Percentiles rank a stretch among this genome's conserved stretches.
phyloP scores from a whole-genome alignment of 92 coral and sea anemone species.

The Epizoanthus fatuus region DNA sequence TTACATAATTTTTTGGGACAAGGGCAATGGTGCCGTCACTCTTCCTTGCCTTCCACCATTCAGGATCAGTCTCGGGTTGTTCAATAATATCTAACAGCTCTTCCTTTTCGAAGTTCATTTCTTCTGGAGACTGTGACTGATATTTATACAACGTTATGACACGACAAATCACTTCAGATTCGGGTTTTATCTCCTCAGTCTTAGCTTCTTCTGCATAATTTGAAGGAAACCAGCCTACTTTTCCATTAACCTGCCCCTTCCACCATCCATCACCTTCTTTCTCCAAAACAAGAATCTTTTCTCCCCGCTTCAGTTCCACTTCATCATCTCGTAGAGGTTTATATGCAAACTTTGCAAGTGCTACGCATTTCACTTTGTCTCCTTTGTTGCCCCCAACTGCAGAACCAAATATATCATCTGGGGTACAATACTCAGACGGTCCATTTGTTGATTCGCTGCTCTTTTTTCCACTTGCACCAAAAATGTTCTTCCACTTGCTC shows the following conservation, averaged over 20 bases:
- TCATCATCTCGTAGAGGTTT: slow-evolving; percentile 92
- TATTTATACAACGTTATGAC: slow-evolving; percentile 91
- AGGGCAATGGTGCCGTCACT: slow-evolving; percentile 89
- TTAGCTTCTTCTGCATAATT: slow-evolving; percentile 77
- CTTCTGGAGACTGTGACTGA: slow-evolving; percentile 84
- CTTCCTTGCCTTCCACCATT: slow-evolving; percentile 97
- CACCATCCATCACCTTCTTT: slow-evolving; percentile 99
- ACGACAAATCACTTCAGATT: slow-evolving; percentile 68
- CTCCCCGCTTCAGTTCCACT: slow-evolving; percentile 88
- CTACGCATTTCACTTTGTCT: slow-evolving; percentile 72
- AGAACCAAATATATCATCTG: slow-evolving; percentile 78
- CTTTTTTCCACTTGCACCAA: slow-evolving; percentile 74
- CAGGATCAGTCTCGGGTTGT: slow-evolving; percentile 96
- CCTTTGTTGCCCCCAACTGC: slow-evolving; percentile 43
- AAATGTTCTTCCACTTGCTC: slow-evolving; percentile 68
- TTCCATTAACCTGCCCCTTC: slow-evolving; percentile 84
- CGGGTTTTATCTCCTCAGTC: slow-evolving; percentile 31
- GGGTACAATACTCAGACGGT: slow-evolving; percentile 84
- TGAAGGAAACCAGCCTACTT: slow-evolving; percentile 97
- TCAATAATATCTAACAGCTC: slow-evolving; percentile 86
- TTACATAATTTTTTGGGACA: slow-evolving; percentile 97
- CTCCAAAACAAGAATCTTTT: slow-evolving; percentile 87
- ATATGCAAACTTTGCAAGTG: slow-evolving; percentile 85
- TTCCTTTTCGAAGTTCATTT: slow-evolving; percentile 90
- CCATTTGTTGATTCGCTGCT: slow-evolving; percentile 72